Evolutionary conservation across 2,113 vertebrate genomes (phyloP).

Genomic region (Elanus axillaris): DNA sequence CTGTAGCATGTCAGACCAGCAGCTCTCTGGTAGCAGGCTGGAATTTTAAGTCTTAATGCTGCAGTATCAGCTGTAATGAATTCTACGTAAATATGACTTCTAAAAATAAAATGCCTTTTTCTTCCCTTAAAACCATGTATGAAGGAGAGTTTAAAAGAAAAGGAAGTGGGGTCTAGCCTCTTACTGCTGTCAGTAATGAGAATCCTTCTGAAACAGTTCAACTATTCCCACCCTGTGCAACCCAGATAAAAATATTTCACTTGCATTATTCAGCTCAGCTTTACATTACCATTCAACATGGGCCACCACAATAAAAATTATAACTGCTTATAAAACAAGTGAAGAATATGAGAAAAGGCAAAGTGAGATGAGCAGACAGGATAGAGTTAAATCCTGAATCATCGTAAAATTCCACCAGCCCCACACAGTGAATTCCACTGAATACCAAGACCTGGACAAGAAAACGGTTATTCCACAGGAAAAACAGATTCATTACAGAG

Average conservation of each 20-base stretch:
- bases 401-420: background rate
- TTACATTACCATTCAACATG: background rate
- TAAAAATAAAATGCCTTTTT: slow-evolving; percentile 32
- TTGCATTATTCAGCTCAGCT: background rate
- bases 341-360: background rate
- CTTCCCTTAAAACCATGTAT: background rate
- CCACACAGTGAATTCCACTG: background rate
- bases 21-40: slow-evolving; percentile 34
- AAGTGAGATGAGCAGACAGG: background rate
- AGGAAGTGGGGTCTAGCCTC: background rate
- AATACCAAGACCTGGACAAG: background rate
- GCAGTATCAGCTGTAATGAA: slow-evolving; percentile 30
- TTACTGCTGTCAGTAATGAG: background rate
- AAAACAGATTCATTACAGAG: background rate
- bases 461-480: background rate
- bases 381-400: background rate
- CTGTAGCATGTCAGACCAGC: slow-evolving; percentile 54
- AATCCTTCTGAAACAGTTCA: background rate
- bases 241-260: background rate
- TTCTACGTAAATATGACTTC: slow-evolving; percentile 15
- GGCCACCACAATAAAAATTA: background rate
- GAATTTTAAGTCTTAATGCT: slow-evolving; percentile 56
- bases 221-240: background rate
- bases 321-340: background rate
- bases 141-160: background rate